phyloP scores from a whole-genome alignment of 2,797 vertebrate genomes.

The Enteromius unitaeniatus region DNA sequence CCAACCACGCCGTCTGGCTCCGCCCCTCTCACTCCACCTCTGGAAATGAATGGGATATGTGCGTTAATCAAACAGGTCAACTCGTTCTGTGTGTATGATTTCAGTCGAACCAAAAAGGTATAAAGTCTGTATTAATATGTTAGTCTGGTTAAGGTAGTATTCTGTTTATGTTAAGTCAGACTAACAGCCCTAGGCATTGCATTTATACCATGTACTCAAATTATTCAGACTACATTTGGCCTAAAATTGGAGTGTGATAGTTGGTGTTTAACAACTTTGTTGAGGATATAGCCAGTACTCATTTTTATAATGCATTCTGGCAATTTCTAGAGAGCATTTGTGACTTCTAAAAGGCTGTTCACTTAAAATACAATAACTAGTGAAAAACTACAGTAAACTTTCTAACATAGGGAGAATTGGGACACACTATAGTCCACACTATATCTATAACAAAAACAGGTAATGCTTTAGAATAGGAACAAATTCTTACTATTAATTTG shows the following conservation, averaged over 20 bases:
- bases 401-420: no score
- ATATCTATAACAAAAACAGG: not conserved
- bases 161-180: not conserved
- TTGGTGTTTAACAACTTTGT: not conserved
- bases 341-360: no score
- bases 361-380: not conserved
- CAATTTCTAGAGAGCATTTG: not conserved
- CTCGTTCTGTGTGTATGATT: not conserved
- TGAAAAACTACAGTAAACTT: no score
- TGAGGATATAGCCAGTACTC: not conserved
- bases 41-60: not conserved
- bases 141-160: not conserved
- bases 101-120: not conserved
- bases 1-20: slow-evolving; percentile 51
- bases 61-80: not conserved
- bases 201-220: not conserved
- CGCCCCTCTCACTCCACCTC: slow-evolving; percentile 34
- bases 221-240: not conserved
- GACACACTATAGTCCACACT: no score
- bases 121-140: not conserved
- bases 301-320: not conserved
- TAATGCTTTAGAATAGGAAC: not conserved
- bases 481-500: not conserved
- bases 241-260: not conserved
- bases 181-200: not conserved